phyloP scores from a whole-genome alignment of 2,113 vertebrate species.

The Grantiella picta region DNA sequence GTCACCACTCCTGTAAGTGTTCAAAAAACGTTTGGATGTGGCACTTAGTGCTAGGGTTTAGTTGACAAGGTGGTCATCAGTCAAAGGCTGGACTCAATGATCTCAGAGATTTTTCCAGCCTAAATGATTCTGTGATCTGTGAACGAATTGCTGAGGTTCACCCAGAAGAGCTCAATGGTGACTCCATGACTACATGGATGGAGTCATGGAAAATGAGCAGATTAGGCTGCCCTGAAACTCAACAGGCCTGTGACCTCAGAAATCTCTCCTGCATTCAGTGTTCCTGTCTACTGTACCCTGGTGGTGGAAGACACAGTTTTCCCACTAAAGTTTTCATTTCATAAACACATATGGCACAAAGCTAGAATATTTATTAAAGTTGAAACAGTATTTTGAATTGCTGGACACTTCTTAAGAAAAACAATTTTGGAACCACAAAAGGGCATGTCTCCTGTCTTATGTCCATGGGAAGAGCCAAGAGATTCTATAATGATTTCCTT shows the following conservation, averaged over 20 bases:
- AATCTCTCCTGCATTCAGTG: not conserved
- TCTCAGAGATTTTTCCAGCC: not conserved
- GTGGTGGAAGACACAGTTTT: not conserved
- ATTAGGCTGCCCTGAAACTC: fast-evolving
- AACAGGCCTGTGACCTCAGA: not conserved
- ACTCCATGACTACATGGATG: not conserved
- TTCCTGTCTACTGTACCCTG: not conserved
- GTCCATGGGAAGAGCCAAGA: not conserved
- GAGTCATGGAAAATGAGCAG: not conserved
- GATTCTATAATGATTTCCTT: not conserved
- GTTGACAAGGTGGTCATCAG: not conserved
- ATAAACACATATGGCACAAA: not conserved
- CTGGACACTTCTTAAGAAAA: not conserved
- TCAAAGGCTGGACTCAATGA: not conserved
- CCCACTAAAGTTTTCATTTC: not conserved
- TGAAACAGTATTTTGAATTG: not conserved
- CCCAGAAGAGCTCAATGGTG: not conserved
- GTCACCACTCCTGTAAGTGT: fast-evolving
- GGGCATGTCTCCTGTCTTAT: fast-evolving
- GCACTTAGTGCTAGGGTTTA: not conserved
- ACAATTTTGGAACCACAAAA: not conserved
- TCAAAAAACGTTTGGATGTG: not conserved
- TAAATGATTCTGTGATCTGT: not conserved
- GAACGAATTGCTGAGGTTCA: not conserved
- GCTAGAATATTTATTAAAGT: not conserved